Evolutionary conservation across 2,888 invertebrate species (phyloP).

Genomic region (Caenorhabditis afra): DNA sequence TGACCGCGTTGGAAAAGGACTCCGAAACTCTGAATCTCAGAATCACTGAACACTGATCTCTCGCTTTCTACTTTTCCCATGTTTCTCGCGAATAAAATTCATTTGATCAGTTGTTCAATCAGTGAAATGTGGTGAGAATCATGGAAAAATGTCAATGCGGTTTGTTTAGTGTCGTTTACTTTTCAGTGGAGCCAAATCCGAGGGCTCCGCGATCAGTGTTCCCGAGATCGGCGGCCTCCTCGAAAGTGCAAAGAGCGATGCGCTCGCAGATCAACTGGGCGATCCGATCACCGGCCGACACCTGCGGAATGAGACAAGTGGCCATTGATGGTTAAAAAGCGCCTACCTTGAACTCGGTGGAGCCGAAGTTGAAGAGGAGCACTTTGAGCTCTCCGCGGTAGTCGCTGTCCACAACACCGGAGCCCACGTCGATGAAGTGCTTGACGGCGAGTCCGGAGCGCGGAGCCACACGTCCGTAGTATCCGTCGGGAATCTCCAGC

Average conservation of each 20-base stretch:
- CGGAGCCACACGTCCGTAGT: conserved; percentile 82
- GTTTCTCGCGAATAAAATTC: no score
- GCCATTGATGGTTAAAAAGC: neutral
- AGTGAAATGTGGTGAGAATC: no score
- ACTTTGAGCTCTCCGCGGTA: conserved; percentile 85
- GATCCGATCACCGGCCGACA: conserved; percentile 92
- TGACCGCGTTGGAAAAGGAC: conserved; percentile 82
- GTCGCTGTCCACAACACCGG: conserved; percentile 94
- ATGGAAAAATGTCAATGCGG: conserved; percentile 10
- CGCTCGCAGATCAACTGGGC: conserved; percentile 96
- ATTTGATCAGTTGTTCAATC: no score
- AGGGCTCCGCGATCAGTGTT: conserved; percentile 89
- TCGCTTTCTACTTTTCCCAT: no score
- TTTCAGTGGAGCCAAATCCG: conserved; percentile 96
- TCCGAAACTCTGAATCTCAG: no score
- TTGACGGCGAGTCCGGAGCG: conserved; percentile 86
- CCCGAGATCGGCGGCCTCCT: conserved; percentile 87
- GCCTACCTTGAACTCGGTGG: conserved; percentile 85
- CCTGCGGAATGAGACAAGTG: conserved; percentile 76
- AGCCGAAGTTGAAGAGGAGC: conserved; percentile 93
- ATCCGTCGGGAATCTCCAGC: conserved; percentile 89
- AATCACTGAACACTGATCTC: neutral
- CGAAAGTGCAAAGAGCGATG: conserved; percentile 85
- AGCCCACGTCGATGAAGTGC: conserved; percentile 87
- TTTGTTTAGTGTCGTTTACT: conserved; percentile 41